These are phyloP conservation scores for Eupithecia tripunctaria DNA, from an alignment of 2,888 invertebrate species.

Conservation along the genomic window DNA sequence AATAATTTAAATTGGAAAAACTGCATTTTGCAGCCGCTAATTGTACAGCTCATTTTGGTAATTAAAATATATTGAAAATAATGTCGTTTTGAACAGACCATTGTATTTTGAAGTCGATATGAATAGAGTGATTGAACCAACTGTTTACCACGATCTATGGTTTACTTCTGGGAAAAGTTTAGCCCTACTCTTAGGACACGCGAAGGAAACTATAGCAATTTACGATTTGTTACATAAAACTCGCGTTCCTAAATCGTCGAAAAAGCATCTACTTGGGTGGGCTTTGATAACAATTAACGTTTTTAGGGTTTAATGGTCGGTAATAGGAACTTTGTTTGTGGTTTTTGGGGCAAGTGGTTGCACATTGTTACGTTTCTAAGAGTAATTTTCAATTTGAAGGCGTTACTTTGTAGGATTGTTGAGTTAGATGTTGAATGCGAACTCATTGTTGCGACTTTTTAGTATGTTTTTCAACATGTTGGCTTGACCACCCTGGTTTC, in stretches of 20 bases:
- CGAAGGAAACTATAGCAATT: slow-evolving; percentile 70
- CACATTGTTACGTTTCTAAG: slow-evolving; percentile 45
- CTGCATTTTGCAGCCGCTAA: no score
- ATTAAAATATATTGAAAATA: no score
- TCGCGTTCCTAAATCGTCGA: slow-evolving; percentile 66
- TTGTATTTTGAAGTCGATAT: no score
- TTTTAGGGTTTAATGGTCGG: slow-evolving; percentile 74
- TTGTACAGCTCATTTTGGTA: no score
- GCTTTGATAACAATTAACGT: slow-evolving; percentile 76
- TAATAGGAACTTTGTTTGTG: slow-evolving; percentile 68
- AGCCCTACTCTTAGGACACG: slow-evolving; percentile 57
- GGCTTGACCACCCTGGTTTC: not conserved
- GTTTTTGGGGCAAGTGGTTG: slow-evolving; percentile 53
- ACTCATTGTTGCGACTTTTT: slow-evolving; percentile 12
- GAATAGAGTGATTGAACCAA: slow-evolving; percentile 5
- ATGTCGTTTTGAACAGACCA: no score
- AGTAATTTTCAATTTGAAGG: slow-evolving; percentile 43
- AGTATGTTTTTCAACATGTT: not conserved
- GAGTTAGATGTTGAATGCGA: slow-evolving; percentile 16
- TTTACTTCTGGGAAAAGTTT: slow-evolving; percentile 69
- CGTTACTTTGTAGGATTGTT: slow-evolving; percentile 36
- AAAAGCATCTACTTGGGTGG: slow-evolving; percentile 75
- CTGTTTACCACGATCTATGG: slow-evolving; percentile 18
- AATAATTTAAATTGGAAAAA: no score
- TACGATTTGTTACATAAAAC: slow-evolving; percentile 76